Evolutionary conservation across 2,113 vertebrate species (phyloP).

Genomic region (Clinocottus analis): DNA sequence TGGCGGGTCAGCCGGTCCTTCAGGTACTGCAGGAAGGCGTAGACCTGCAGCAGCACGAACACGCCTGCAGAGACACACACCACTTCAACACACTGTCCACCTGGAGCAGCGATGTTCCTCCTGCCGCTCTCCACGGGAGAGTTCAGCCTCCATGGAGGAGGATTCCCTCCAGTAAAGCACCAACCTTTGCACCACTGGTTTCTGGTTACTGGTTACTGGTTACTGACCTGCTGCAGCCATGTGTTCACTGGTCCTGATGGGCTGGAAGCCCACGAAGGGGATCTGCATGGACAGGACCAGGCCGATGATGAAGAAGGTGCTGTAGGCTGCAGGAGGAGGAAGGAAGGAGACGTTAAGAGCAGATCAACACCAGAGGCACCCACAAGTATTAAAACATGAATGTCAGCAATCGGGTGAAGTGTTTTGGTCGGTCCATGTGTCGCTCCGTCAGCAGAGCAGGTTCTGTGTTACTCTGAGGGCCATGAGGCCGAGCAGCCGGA

Average conservation of each 20-base stretch:
- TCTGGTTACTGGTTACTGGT: neutral
- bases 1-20: slow-evolving; percentile 91
- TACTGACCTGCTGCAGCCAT: slow-evolving; percentile 95
- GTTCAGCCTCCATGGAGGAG: too few relatives aligned
- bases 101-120: neutral
- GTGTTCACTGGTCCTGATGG: slow-evolving; percentile 95
- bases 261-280: slow-evolving; percentile 95
- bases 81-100: neutral
- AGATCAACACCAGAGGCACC: too few relatives aligned
- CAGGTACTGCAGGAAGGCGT: slow-evolving; percentile 93
- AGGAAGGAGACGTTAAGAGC: slow-evolving; percentile 68
- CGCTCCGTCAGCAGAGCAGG: too few relatives aligned
- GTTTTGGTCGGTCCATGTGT: too few relatives aligned
- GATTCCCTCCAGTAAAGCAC: too few relatives aligned
- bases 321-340: slow-evolving; percentile 87
- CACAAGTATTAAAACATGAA: too few relatives aligned
- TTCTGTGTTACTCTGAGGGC: too few relatives aligned
- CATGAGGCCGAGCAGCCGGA: too few relatives aligned
- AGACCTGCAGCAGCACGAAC: slow-evolving; percentile 94
- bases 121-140: fast-evolving
- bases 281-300: slow-evolving; percentile 96
- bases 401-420: too few relatives aligned
- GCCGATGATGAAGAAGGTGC: slow-evolving; percentile 96
- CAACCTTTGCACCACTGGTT: too few relatives aligned
- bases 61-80: slow-evolving; percentile 82